These are phyloP conservation scores for Noctilio leporinus DNA, from an alignment of 2,113 vertebrate species.

Conservation along the genomic window DNA sequence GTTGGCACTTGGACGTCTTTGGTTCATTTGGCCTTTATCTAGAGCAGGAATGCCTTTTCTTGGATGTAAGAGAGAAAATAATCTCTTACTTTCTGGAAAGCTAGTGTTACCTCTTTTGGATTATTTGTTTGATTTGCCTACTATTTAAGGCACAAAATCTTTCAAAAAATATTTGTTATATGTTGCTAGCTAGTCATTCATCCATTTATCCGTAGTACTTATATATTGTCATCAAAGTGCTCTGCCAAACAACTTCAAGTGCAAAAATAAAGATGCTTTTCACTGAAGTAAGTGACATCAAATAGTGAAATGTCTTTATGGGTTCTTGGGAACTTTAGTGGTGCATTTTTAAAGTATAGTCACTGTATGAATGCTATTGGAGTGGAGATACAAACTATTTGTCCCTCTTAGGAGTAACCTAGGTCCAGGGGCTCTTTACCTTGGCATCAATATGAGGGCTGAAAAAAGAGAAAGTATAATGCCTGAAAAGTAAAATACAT, in stretches of 20 bases:
- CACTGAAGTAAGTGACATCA: constrained; percentile 24
- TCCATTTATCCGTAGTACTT: background rate
- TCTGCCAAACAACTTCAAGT: background rate
- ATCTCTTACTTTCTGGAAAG: background rate
- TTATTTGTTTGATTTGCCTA: background rate
- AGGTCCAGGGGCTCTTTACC: background rate
- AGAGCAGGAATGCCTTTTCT: background rate
- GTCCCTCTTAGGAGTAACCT: background rate
- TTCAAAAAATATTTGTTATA: background rate
- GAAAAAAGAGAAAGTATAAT: background rate
- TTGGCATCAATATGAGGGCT: background rate
- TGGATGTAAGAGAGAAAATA: background rate
- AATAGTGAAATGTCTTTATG: constrained; percentile 3
- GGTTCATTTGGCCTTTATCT: background rate
- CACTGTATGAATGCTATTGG: background rate
- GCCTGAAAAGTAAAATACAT: background rate
- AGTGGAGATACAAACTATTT: background rate
- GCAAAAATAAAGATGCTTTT: constrained; percentile 37
- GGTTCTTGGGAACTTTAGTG: background rate
- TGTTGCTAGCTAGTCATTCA: background rate
- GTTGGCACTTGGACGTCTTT: background rate
- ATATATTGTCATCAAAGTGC: constrained; percentile 17
- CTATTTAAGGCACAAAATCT: background rate
- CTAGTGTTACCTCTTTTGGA: constrained; percentile 3
- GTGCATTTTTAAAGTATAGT: background rate